Conservation (phyloP, 2,113 vertebrate species). For the Nanorana parkeri region DNA sequence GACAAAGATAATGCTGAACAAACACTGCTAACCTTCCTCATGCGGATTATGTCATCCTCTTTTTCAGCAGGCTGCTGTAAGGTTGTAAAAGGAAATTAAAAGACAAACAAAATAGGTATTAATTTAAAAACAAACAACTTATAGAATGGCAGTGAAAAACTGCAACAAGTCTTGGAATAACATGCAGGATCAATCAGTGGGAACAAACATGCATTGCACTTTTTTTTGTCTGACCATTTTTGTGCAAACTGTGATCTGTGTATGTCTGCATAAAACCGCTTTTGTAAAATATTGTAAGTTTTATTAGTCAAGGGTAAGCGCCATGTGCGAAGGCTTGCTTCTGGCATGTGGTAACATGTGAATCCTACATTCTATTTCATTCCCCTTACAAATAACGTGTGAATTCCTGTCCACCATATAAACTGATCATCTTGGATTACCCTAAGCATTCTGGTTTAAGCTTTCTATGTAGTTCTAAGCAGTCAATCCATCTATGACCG, state of each 20-base stretch:
- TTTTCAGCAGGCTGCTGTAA: constrained; percentile 84
- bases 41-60: constrained; percentile 87
- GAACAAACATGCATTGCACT: no score
- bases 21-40: constrained; percentile 91
- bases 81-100: background rate
- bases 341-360: no score
- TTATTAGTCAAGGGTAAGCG: no score
- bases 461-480: background rate
- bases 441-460: background rate
- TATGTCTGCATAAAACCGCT: no score
- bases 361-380: no score
- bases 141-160: constrained; percentile 62
- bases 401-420: no score
- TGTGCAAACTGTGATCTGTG: no score
- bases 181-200: background rate
- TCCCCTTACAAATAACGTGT: no score
- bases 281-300: constrained; percentile 54
- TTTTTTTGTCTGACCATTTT: no score
- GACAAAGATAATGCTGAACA: constrained; percentile 1
- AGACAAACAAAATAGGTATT: background rate
- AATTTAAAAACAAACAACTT: constrained; percentile 62
- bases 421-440: background rate
- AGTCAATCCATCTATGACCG: background rate
- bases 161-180: background rate
- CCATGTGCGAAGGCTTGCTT: no score